phyloP scores from a whole-genome alignment of 1,140 invertebrate genomes.

The Atopsyche davidsoni region DNA sequence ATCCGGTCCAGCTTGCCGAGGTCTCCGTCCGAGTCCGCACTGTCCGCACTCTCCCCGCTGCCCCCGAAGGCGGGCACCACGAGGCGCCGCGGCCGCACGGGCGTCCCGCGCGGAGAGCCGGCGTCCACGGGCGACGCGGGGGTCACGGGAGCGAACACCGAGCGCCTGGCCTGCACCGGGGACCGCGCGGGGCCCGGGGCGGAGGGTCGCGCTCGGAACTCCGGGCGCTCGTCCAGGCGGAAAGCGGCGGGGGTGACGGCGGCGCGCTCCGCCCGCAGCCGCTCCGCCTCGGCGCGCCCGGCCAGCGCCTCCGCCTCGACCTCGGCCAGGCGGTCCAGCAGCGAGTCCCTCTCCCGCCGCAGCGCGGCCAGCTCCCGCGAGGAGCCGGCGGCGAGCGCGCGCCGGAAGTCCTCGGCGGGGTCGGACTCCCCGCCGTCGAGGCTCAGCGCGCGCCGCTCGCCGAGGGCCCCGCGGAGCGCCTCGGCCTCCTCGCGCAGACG shows the following conservation, averaged over 20 bases:
- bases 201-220: slow-evolving; percentile 20
- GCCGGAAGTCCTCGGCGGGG: slow-evolving; percentile 45
- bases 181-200: slow-evolving; percentile 21
- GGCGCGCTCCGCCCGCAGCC: slow-evolving; percentile 45
- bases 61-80: slow-evolving; percentile 2
- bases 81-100: slow-evolving; percentile 23
- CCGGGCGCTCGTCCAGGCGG: slow-evolving; percentile 9
- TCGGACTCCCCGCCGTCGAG: slow-evolving; percentile 42
- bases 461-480: slow-evolving; percentile 37
- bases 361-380: slow-evolving; percentile 50
- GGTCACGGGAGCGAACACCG: slow-evolving; percentile 26
- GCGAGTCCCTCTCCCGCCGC: slow-evolving; percentile 61
- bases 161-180: slow-evolving; percentile 9
- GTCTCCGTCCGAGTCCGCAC: slow-evolving; percentile 23
- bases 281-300: slow-evolving; percentile 54
- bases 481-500: slow-evolving; percentile 69
- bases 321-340: slow-evolving; percentile 62
- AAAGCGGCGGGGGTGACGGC: slow-evolving; percentile 34
- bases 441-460: slow-evolving; percentile 39
- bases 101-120: slow-evolving; percentile 24
- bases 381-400: slow-evolving; percentile 40
- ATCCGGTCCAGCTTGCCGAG: slow-evolving; percentile 49
- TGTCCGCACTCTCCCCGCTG: slow-evolving; percentile 5
- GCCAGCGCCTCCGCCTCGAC: slow-evolving; percentile 66
- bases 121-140: slow-evolving; percentile 7